Evolutionary conservation across 2,797 vertebrate genomes (phyloP), one percentile per base, ranked within the genome.

Genomic region (Sebastes kiyomatsui): DNA sequence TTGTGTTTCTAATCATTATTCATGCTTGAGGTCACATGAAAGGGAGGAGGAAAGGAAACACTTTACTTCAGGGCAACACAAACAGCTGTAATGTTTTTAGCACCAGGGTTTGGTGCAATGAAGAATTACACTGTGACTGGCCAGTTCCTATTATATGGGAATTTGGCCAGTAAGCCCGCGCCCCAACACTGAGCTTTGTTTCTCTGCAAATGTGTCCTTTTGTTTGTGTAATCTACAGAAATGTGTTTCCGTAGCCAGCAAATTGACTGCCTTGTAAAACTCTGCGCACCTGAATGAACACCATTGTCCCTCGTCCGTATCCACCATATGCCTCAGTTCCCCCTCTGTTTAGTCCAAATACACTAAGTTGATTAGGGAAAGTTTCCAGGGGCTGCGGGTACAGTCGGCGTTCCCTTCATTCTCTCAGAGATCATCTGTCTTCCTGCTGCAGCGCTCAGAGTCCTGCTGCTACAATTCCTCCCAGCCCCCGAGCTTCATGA

Each of bases 351-450:
- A 56, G 62, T 72, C 33, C 52, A 83, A 76, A 83, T 32, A 66
- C 68, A 30, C 56, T 54, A 77, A 84, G 67, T 85, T 71, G 77
- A 87, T 89, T 75, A 75, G 80, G 27, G 56, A 25, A 75, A 27
- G 81, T 85, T 80, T 88, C 59, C 46, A 58, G 84, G 60, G 46
- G 74, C 77, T 69, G 81, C 65, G 72, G 81, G 72, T 88, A 88
- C 67, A 67, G 79, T 67, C 28, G 61, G 81, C 54, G 72, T 71
- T 87, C 59, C 38, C 28, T 30, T 74, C 73, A 25, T 64, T n/a
- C 62, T 82, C 67, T 25, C 73, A 7, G 35, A 77, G 80, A 85
- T 90, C 87, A 92, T 93, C 84, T 55, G 78, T 92, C 88, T 86
- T 89, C 76, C 52, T 72, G 80, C 74, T 68, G 81, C 88, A 79